Evolutionary conservation across 2,888 invertebrate species (phyloP).

Genomic region (Epirrhoe tristata): DNA sequence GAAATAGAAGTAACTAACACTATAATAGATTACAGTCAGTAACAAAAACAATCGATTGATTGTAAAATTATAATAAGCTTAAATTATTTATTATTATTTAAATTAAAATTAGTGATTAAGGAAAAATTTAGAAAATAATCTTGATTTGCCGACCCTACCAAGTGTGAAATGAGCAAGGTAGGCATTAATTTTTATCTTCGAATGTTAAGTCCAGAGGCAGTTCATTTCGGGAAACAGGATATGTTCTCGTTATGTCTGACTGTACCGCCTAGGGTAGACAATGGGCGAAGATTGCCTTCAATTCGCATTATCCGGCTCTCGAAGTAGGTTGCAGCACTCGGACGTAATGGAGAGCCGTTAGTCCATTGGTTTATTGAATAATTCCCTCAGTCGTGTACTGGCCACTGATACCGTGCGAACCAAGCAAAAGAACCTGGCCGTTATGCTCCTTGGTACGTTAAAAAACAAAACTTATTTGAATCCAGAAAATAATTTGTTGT

Average conservation of each 20-base stretch:
- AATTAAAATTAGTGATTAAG: too few species aligned
- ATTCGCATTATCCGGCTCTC: constrained; percentile 83
- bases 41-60: not conserved
- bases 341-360: constrained; percentile 81
- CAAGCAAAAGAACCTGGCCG: constrained; percentile 37
- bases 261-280: constrained; percentile 61
- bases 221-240: constrained; percentile 1
- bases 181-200: not conserved
- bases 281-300: constrained; percentile 79
- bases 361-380: constrained; percentile 83
- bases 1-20: constrained; percentile 2
- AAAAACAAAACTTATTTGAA: not conserved
- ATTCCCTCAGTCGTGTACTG: constrained; percentile 67
- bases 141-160: too few species aligned
- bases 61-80: too few species aligned
- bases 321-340: constrained; percentile 79
- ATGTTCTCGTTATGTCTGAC: constrained; percentile 23
- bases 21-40: not conserved
- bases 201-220: not conserved
- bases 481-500: not conserved
- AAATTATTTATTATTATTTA: too few species aligned
- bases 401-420: constrained; percentile 53
- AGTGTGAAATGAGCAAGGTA: too few species aligned
- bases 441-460: constrained; percentile 56
- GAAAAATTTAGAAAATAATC: too few species aligned